Base-by-base conservation (phyloP, 2,888 invertebrate species). In the Sericinus montela region DNA sequence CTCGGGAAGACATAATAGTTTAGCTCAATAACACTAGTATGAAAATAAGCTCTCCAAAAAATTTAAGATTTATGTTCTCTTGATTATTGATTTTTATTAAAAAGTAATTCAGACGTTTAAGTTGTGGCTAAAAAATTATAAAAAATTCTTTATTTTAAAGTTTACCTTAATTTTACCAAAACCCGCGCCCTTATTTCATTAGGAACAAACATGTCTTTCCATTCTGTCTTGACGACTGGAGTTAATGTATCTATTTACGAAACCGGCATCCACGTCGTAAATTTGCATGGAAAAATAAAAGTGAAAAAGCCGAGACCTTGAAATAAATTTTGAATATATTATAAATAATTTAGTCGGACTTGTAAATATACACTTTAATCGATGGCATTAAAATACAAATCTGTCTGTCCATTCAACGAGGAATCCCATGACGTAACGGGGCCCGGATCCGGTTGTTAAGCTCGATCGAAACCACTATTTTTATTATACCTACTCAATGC, bases 361-460 rank as follows among this genome's bases (percentile, higher is more conserved):
- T 30, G 45, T 45, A 25, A 36, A 55, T 41, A 51, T 59, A 60
- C 61, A 72, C 62, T 75, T 71, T 57, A 67, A 76, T 71, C 66
- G 77, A 82, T 85, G 84, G 86, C 77, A 76, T 87, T 82, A 86
- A 65, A 57, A 69, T 75, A 77, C 78, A 76, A 80, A 82, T 83
- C 76, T 69, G 77, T 76, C 67, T 58, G 69, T 69, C 61, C 60
- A 69, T 57, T 55, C 53, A 57, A 54, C 59, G 54, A 62, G 62
- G 71, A 69, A 61, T 69, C 69, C 66, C 67, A 64, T 58, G 70
- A 59, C 72, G 72, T 72, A 76, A 72, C 72, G 68, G 68, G n/a
- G 73, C 80, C 83, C 79, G 82, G 81, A 83, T 83, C 83, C 81
- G 86, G 82, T 78, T 78, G 75, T 80, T 76, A 76, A 72, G 71